Evolutionary conservation across 35 echinoderm and acorn worm genomes (phyloP).

Genomic region (Stichopus chloronotus): DNA sequence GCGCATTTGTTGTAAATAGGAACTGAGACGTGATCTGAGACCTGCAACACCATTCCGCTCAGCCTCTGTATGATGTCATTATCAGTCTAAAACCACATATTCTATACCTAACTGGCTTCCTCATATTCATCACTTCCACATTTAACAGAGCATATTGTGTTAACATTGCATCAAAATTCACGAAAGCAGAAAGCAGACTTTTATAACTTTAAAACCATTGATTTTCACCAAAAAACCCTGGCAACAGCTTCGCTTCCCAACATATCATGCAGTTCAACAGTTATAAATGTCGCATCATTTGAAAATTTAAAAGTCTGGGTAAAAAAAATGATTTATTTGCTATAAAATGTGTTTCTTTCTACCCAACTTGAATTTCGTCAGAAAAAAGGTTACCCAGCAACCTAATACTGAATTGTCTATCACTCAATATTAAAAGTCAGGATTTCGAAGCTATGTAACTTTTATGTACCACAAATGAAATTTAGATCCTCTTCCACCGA

Average conservation of each 20-base stretch:
- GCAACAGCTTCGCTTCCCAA: slow-evolving; percentile 22
- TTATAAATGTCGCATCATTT: slow-evolving; percentile 7
- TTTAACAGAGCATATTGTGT: slow-evolving; percentile 16
- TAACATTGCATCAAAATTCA: slow-evolving; percentile 21
- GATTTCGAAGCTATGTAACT: slow-evolving; percentile 13
- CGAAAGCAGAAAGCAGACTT: slow-evolving; percentile 6
- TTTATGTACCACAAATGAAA: slow-evolving; percentile 22
- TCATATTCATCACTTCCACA: slow-evolving; percentile 18
- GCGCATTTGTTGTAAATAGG: slow-evolving; percentile 3
- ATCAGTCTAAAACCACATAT: slow-evolving; percentile 19
- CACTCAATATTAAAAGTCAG: background rate
- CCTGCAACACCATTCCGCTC: background rate
- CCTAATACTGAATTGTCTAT: slow-evolving; percentile 28
- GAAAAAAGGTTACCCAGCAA: slow-evolving; percentile 15
- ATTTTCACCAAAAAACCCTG: slow-evolving; percentile 9
- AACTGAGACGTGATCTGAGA: slow-evolving; percentile 18
- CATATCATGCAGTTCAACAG: slow-evolving; percentile 19
- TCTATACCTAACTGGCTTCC: slow-evolving; percentile 13
- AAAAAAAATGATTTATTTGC: slow-evolving; percentile 7
- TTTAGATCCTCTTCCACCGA: background rate
- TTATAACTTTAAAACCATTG: slow-evolving; percentile 26
- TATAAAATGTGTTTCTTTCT: slow-evolving; percentile 11
- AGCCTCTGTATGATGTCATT: slow-evolving; percentile 27
- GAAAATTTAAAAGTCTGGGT: slow-evolving; percentile 14
- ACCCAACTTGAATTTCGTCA: background rate